phyloP scores from a whole-genome alignment of 2,797 vertebrate genomes.

The Anguilla pacifica region DNA sequence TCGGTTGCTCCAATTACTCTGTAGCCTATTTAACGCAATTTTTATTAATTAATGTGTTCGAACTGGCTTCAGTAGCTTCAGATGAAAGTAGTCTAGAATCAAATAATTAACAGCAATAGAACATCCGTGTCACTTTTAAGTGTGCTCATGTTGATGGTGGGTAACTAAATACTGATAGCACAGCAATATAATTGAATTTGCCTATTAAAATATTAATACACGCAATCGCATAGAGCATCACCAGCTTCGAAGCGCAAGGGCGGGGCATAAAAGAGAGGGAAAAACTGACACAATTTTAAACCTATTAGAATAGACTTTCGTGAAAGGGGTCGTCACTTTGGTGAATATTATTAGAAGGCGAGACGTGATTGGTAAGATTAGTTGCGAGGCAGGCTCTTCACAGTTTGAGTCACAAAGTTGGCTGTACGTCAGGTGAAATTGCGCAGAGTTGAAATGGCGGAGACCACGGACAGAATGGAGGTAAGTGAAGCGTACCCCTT shows the following conservation, averaged over 20 bases:
- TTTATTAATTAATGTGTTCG: too few species aligned
- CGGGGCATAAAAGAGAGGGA: background rate
- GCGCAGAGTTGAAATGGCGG: constrained; percentile 80
- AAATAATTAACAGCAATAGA: too few species aligned
- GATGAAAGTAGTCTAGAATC: too few species aligned
- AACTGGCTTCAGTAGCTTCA: too few species aligned
- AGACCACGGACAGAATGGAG: constrained; percentile 78
- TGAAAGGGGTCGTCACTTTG: background rate
- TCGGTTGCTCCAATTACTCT: too few species aligned
- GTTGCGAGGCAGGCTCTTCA: background rate
- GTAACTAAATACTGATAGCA: too few species aligned
- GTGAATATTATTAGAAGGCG: background rate
- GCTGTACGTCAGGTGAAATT: constrained; percentile 8
- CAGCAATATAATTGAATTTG: too few species aligned
- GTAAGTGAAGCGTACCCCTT: constrained; percentile 53
- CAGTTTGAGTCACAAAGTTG: background rate
- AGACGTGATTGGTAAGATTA: background rate
- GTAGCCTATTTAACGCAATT: too few species aligned
- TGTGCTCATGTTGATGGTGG: too few species aligned
- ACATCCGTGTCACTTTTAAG: too few species aligned
- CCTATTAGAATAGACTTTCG: background rate
- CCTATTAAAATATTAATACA: too few species aligned
- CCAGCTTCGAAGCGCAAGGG: background rate
- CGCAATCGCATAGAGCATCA: background rate
- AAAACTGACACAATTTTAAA: background rate